A percentile compares a stretch with the other conserved stretches of the same genome.
These are phyloP conservation scores for Cryptoprocta ferox DNA, from an alignment of 2,797 vertebrate species.

Conservation along the genomic window DNA sequence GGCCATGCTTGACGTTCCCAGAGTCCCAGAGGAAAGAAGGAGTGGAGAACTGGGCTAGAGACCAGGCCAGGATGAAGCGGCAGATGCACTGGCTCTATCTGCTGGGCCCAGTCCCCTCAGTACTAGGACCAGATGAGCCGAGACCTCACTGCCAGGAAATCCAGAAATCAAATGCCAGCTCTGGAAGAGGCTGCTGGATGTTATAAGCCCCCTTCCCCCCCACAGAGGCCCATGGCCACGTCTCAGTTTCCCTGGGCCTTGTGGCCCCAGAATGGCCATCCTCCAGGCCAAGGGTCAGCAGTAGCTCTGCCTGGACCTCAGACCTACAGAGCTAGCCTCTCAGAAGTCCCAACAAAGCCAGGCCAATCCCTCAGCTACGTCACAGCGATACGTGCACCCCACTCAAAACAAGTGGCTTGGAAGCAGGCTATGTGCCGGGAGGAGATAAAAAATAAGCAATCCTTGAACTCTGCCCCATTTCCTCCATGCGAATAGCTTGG, in stretches of 20 bases:
- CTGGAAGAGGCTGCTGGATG: background rate
- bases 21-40: background rate
- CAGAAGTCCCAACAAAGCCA: background rate
- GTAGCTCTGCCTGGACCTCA: background rate
- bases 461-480: constrained; percentile 63
- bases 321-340: background rate
- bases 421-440: background rate
- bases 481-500: background rate
- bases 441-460: background rate
- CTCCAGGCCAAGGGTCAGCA: background rate
- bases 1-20: background rate
- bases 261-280: background rate
- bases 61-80: background rate
- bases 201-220: accelerated
- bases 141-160: background rate
- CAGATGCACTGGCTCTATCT: background rate
- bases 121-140: background rate
- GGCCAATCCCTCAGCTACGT: background rate
- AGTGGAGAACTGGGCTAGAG: background rate
- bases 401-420: background rate
- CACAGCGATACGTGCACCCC: background rate
- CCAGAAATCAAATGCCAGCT: background rate
- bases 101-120: background rate
- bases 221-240: background rate
- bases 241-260: background rate